These are phyloP conservation scores for Eristalis pertinax DNA, from an alignment of 2,888 invertebrate genomes.

Conservation along the genomic window DNA sequence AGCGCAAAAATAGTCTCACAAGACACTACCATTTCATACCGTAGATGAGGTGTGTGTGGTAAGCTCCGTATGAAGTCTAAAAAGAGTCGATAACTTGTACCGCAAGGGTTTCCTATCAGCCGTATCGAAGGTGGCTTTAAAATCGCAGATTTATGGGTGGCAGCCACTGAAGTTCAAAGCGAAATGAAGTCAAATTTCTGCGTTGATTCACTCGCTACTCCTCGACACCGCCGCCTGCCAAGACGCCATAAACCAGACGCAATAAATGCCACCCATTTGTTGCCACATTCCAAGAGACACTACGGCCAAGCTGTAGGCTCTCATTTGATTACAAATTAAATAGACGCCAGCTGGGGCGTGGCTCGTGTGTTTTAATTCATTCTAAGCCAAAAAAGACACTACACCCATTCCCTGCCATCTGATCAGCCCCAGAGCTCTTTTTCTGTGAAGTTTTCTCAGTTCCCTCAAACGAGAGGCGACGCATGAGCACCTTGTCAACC, in stretches of 20 bases:
- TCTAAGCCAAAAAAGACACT: background rate
- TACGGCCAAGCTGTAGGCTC: background rate
- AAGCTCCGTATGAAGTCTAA: too few relatives aligned
- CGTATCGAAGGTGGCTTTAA: too few relatives aligned
- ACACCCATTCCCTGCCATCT: background rate
- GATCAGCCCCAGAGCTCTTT: background rate
- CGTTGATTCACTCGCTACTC: background rate
- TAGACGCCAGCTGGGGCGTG: background rate
- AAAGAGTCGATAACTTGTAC: too few relatives aligned
- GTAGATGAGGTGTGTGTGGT: too few relatives aligned
- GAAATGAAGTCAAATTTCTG: background rate
- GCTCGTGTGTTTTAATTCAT: background rate
- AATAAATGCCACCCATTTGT: background rate
- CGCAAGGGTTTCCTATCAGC: too few relatives aligned
- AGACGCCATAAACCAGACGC: background rate
- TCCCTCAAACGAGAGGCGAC: background rate
- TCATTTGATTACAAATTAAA: background rate
- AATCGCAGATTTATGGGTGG: too few relatives aligned
- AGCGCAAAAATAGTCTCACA: too few relatives aligned
- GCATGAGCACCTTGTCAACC: background rate
- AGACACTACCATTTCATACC: too few relatives aligned
- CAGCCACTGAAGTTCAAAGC: too few relatives aligned
- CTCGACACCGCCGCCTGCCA: too few relatives aligned
- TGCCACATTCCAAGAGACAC: background rate
- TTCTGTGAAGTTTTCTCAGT: background rate